These are phyloP conservation scores for Drosophila murphyi DNA, from an alignment of 1,140 invertebrate genomes.

Conservation along the genomic window DNA sequence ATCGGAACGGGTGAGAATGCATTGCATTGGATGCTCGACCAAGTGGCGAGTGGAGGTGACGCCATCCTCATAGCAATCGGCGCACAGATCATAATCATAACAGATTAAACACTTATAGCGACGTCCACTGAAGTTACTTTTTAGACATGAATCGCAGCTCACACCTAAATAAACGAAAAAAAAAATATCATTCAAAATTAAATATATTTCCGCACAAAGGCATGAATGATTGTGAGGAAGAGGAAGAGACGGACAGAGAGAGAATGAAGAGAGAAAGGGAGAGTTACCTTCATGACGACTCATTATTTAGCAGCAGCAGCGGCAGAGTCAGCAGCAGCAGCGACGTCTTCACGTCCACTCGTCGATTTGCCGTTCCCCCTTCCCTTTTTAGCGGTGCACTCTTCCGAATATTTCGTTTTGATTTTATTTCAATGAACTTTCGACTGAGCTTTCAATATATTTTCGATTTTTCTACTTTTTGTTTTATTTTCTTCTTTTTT, in stretches of 20 bases:
- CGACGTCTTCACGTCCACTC: conserved; percentile 57
- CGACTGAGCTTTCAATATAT: conserved; percentile 34
- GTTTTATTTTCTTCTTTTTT: conserved; percentile 20
- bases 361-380: conserved; percentile 57
- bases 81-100: conserved; percentile 99
- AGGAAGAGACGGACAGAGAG: not conserved
- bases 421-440: conserved; percentile 33
- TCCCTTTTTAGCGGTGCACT: conserved; percentile 37
- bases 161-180: conserved; percentile 88
- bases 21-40: conserved; percentile 99
- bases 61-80: conserved; percentile 97
- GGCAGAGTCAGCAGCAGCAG: conserved; percentile 47
- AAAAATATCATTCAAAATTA: not conserved
- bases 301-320: conserved; percentile 76
- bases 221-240: not conserved
- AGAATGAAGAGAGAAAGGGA: not conserved
- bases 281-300: conserved; percentile 83
- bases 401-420: conserved; percentile 42
- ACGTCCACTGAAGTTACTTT: conserved; percentile 98
- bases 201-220: not conserved
- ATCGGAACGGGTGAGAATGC: conserved; percentile 98
- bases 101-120: conserved; percentile 99
- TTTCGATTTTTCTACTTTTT: conserved; percentile 25
- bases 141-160: conserved; percentile 99
- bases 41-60: conserved; percentile 96